Percentiles rank a stretch among this genome's conserved stretches.
Evolutionary conservation across 2,113 vertebrate species (phyloP).

Genomic region (Pardalotus punctatus): DNA sequence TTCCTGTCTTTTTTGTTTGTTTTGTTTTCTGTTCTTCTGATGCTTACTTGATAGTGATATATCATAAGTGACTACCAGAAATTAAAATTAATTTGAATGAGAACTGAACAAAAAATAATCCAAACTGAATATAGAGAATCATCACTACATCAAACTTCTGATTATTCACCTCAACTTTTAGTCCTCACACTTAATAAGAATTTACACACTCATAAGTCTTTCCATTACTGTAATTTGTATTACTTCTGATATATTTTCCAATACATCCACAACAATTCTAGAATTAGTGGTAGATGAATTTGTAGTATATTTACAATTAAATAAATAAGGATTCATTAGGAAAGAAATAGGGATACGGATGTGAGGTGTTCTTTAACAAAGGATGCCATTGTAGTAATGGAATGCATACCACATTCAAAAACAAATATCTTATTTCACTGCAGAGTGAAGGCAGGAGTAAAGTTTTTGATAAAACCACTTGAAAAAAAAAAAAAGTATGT

Average conservation of each 20-base stretch:
- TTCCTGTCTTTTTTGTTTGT: neutral
- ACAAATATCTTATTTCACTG: neutral
- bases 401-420: neutral
- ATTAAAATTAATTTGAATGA: neutral
- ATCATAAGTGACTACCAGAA: neutral
- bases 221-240: neutral
- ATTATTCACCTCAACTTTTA: neutral
- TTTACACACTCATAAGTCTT: neutral
- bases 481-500: neutral
- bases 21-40: neutral
- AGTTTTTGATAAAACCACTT: neutral
- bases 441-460: neutral
- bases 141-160: neutral
- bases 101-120: neutral
- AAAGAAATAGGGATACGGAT: neutral
- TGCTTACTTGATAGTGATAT: neutral
- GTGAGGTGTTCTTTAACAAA: neutral
- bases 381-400: fast-evolving
- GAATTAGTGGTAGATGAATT: neutral
- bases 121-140: neutral
- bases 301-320: neutral
- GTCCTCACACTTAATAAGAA: neutral
- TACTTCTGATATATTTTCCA: neutral
- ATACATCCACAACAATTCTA: neutral
- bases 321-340: neutral